phyloP scores from a whole-genome alignment of 2,888 invertebrate species.

The Linyphia triangularis region DNA sequence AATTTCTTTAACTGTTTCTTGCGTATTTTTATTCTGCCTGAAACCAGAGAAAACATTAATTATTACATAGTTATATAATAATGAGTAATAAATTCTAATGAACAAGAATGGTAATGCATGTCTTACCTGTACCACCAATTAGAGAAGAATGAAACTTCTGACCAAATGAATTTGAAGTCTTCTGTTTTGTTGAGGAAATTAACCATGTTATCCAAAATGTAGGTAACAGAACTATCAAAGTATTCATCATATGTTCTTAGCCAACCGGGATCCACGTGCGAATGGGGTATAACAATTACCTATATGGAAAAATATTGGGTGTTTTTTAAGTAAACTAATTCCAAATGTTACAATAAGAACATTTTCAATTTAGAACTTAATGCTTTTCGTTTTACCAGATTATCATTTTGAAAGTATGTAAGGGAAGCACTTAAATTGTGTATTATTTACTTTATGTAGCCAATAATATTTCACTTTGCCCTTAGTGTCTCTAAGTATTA shows the following conservation, averaged over 20 bases:
- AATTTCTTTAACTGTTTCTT: conserved; percentile 84
- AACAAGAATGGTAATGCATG: background rate
- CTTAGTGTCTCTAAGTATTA: too few relatives aligned
- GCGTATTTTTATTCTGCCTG: conserved; percentile 35
- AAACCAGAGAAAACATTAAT: background rate
- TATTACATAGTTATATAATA: background rate
- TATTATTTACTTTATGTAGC: too few relatives aligned
- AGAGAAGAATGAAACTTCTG: conserved; percentile 90
- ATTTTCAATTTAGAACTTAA: too few relatives aligned
- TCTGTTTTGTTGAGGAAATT: conserved; percentile 89
- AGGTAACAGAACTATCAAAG: conserved; percentile 91
- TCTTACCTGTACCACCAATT: conserved; percentile 91
- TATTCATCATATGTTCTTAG: conserved; percentile 96
- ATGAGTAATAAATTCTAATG: background rate
- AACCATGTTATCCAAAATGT: conserved; percentile 95
- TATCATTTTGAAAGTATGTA: too few relatives aligned
- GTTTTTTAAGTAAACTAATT: too few relatives aligned
- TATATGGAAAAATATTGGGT: conserved; percentile 80
- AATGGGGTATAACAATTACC: conserved; percentile 96
- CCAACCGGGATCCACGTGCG: conserved; percentile 99
- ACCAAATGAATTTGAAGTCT: conserved; percentile 97
- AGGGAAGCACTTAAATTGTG: too few relatives aligned
- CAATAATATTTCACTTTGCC: too few relatives aligned
- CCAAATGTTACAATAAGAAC: too few relatives aligned
- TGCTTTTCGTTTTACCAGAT: too few relatives aligned